A percentile compares a stretch with the other conserved stretches of the same genome.
These are phyloP conservation scores for Megaceryle torquata DNA, from an alignment of 2,113 vertebrate genomes.

Conservation along the genomic window DNA sequence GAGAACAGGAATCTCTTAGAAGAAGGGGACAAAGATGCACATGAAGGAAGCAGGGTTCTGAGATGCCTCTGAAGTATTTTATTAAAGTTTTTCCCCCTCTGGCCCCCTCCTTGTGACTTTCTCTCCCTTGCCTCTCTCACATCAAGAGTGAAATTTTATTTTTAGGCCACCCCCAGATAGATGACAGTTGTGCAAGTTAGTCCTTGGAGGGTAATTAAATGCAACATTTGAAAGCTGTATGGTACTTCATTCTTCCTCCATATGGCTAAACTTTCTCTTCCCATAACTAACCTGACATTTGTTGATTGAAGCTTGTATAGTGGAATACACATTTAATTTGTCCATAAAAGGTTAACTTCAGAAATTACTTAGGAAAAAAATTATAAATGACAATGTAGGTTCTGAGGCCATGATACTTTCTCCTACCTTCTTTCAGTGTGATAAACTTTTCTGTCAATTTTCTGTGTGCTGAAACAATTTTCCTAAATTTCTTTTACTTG, in stretches of 20 bases:
- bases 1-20: background rate
- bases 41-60: background rate
- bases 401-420: background rate
- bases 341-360: background rate
- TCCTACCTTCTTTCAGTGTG: background rate
- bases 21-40: background rate
- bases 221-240: background rate
- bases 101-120: background rate
- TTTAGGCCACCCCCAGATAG: background rate
- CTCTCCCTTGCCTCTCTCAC: background rate
- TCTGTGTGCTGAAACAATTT: background rate
- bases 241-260: background rate
- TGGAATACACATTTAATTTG: background rate
- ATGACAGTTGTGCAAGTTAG: background rate
- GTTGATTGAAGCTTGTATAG: background rate
- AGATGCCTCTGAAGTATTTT: background rate
- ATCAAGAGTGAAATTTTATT: constrained; percentile 7
- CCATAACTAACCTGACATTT: constrained; percentile 4
- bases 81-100: background rate
- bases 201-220: constrained; percentile 7
- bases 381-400: background rate
- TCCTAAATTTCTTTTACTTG: background rate
- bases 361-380: background rate
- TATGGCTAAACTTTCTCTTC: background rate
- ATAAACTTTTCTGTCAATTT: background rate